Evolutionary conservation across 2,113 vertebrate genomes (phyloP), one percentile per base, ranked within the genome.

Genomic region (Fulica atra): DNA sequence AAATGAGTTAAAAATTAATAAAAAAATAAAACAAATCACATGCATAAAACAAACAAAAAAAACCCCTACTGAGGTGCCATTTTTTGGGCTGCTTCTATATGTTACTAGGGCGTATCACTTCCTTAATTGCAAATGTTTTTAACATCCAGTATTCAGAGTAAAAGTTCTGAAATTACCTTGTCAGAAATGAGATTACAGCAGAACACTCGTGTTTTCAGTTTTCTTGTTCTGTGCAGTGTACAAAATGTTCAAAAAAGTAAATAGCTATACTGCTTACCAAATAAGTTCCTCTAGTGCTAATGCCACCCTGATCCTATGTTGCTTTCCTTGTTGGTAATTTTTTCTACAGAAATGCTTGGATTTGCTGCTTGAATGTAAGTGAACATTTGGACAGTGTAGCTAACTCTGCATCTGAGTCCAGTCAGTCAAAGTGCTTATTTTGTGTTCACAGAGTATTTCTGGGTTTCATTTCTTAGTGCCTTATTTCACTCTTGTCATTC

Each of bases 1-100:
- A 97, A 95, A 74, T 71, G 80, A 95, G 86, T 92, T 93, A 25
- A 93, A 97, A 94, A 48, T 3, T 53, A 54, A 18, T 17, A 31
- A 56, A 53, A 57, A 7, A 24, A 70, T n/a, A 48, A 31, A 89
- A 29, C 3, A 33, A 54, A 17, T 8, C 71, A 33, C 33, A 35
- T 68, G 8, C 10, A 53, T 53, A 25, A 85, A 76, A 3, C 10
- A 23, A 16, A 46, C 44, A 63, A 48, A 81, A 81, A 74, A 46
- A 70, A 3, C 21, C 21, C 21, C 20, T 65, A 70, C 28, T 29
- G 17, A 66, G 36, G 48, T 92, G 17, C 36, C 29, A 11, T 91
- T 90, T 93, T 88, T 44, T 84, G 18, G 16, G 7, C 42, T 86
- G 81, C 15, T 74, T 81, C 36, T 44, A 3, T 71, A n/a, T 2